Evolutionary conservation across 2,797 vertebrate species (phyloP).

Genomic region (Salmo trutta): DNA sequence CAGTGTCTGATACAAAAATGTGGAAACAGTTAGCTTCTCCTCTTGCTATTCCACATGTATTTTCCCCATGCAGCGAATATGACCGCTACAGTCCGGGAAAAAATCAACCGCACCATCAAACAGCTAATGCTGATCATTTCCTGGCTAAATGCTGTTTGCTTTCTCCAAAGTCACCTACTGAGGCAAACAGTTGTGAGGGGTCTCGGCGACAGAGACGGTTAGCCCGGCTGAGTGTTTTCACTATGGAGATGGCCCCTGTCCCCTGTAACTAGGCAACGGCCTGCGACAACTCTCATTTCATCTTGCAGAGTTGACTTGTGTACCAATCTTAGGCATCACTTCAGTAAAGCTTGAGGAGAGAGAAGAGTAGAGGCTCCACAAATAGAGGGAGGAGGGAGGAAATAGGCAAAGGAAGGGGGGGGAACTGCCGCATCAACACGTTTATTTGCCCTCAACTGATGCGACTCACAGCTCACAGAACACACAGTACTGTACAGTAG

Average conservation of each 20-base stretch:
- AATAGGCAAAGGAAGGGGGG: neutral
- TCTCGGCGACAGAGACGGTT: neutral
- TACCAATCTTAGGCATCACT: constrained; percentile 2
- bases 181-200: neutral
- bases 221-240: neutral
- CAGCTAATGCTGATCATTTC: neutral
- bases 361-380: neutral
- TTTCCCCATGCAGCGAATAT: neutral
- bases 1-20: too few species aligned
- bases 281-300: constrained; percentile 2
- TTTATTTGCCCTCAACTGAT: neutral
- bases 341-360: neutral
- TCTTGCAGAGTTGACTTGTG: neutral
- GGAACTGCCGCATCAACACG: neutral
- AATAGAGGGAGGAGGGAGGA: neutral
- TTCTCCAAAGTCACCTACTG: constrained; percentile 4
- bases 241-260: neutral
- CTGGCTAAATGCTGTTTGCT: neutral
- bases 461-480: neutral
- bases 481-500: neutral
- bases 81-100: neutral
- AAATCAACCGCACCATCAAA: neutral
- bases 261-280: constrained; percentile 16
- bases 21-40: too few species aligned
- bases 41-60: neutral